These are phyloP conservation scores for Tokudaia muenninki DNA, from an alignment of 2,797 vertebrate species.

Conservation along the genomic window DNA sequence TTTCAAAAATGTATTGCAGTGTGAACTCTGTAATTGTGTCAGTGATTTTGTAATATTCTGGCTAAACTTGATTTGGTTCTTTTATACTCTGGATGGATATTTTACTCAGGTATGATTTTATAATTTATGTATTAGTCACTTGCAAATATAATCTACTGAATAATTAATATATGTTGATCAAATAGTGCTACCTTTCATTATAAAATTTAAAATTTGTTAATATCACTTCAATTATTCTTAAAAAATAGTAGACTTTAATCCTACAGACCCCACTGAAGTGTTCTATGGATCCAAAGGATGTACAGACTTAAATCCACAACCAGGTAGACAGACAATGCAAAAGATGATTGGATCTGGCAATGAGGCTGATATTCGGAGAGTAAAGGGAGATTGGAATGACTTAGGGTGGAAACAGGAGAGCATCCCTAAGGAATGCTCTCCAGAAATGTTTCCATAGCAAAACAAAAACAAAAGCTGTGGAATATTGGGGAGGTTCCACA, in stretches of 20 bases:
- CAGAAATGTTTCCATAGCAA: not conserved
- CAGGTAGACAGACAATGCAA: not conserved
- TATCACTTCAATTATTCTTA: not conserved
- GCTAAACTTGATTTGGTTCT: not conserved
- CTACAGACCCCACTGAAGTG: not conserved
- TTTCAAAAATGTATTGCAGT: conserved; percentile 21
- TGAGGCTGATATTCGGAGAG: not conserved
- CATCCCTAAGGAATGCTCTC: not conserved
- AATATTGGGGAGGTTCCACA: not conserved
- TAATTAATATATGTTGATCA: not conserved
- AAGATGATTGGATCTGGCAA: not conserved
- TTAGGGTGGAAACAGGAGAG: not conserved
- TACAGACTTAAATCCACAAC: not conserved
- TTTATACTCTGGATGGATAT: conserved; percentile 1
- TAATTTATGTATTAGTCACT: not conserved
- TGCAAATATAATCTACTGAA: conserved; percentile 19
- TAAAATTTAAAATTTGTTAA: not conserved
- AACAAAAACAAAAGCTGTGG: not conserved
- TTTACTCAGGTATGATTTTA: not conserved
- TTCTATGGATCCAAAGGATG: not conserved
- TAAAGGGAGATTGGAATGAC: not conserved
- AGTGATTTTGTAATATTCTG: conserved; percentile 32
- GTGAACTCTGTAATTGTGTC: not conserved
- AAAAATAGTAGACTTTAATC: conserved; percentile 6
- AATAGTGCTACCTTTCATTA: conserved; percentile 16